These are phyloP conservation scores for Donacobius atricapilla DNA, from an alignment of 2,113 vertebrate species.

Conservation along the genomic window DNA sequence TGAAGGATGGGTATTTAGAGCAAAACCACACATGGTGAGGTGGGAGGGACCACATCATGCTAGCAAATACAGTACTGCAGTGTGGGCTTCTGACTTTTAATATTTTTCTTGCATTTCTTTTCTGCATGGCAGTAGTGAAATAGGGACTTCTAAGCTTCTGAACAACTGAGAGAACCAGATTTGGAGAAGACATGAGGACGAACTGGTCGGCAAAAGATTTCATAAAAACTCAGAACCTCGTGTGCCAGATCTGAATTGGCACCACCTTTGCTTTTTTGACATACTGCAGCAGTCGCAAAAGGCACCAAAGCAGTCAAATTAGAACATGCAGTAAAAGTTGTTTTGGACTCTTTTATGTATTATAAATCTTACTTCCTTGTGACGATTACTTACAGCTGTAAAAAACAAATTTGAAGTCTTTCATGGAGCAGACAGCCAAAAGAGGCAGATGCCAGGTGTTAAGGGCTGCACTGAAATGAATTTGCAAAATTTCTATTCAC, in stretches of 20 bases:
- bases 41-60: constrained; percentile 56
- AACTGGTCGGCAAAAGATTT: constrained; percentile 75
- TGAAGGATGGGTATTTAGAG: constrained; percentile 11
- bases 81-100: constrained; percentile 68
- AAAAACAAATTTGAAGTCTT: constrained; percentile 42
- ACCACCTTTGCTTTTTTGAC: constrained; percentile 75
- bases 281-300: constrained; percentile 68
- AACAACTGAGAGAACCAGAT: constrained; percentile 77
- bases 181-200: constrained; percentile 77
- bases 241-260: constrained; percentile 73
- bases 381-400: constrained; percentile 45
- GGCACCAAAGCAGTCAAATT: constrained; percentile 69
- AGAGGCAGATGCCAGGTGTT: constrained; percentile 40
- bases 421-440: constrained; percentile 50
- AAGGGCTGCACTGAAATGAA: constrained; percentile 42
- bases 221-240: constrained; percentile 74
- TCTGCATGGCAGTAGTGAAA: constrained; percentile 80
- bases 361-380: constrained; percentile 23
- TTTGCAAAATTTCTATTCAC: constrained; percentile 29
- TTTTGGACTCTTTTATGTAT: constrained; percentile 66
- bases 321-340: constrained; percentile 67
- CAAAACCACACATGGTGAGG: constrained; percentile 34
- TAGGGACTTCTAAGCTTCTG: constrained; percentile 80
- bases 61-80: constrained; percentile 65
- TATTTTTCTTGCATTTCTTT: constrained; percentile 82